A percentile compares a stretch with the other conserved stretches of the same genome.
phyloP scores from a whole-genome alignment of 2,888 invertebrate genomes.

The Galeruca laticollis region DNA sequence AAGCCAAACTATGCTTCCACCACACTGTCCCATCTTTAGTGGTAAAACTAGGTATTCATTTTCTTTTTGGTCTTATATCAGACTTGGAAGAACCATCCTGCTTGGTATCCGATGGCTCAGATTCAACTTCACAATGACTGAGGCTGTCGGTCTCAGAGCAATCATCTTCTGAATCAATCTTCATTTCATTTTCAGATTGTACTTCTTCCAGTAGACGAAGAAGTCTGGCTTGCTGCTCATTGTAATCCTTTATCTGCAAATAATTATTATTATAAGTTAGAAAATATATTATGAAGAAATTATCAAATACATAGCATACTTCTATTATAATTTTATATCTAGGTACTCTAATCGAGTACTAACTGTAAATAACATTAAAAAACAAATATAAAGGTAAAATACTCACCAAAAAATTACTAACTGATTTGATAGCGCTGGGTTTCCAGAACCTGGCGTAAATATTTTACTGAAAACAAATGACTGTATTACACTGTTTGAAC shows the following conservation, averaged over 20 bases:
- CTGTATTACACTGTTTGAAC: neutral
- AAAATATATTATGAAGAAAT: too few species aligned
- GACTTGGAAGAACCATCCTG: too few species aligned
- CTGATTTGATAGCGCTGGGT: conserved; percentile 8
- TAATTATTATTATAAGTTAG: neutral
- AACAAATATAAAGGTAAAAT: neutral
- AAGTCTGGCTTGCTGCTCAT: neutral
- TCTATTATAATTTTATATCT: neutral
- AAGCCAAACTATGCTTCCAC: neutral
- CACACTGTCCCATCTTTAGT: neutral
- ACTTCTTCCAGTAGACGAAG: neutral
- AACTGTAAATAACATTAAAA: conserved; percentile 3
- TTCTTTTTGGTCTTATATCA: too few species aligned
- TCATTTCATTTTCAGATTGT: neutral
- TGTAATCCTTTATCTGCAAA: conserved; percentile 9
- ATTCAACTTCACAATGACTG: neutral
- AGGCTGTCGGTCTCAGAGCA: conserved; percentile 9
- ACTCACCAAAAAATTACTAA: conserved; percentile 1
- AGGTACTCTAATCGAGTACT: neutral
- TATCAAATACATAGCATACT: too few species aligned
- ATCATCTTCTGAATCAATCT: conserved; percentile 12
- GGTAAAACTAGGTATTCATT: neutral
- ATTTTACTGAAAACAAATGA: neutral
- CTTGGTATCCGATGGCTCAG: neutral
- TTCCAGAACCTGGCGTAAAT: neutral